These are phyloP conservation scores for Drosophila neoperkinsi DNA, from an alignment of 2,888 invertebrate species.

Conservation along the genomic window DNA sequence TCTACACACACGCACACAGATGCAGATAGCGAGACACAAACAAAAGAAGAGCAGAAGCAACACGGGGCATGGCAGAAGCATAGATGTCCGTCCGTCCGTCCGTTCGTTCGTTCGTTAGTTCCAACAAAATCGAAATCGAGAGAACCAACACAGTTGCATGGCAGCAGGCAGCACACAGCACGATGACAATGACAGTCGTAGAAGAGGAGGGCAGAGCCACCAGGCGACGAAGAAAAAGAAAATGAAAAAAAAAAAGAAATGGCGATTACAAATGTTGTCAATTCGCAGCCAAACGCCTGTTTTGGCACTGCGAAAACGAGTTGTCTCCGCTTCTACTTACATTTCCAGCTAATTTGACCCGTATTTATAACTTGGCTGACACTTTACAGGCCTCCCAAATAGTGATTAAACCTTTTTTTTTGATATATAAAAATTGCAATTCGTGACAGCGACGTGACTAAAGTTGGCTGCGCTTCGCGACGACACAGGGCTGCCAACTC, in stretches of 20 bases:
- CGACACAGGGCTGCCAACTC: conserved; percentile 31
- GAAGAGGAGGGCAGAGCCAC: conserved; percentile 38
- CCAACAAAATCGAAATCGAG: conserved; percentile 54
- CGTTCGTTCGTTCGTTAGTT: conserved; percentile 40
- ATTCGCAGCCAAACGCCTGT: conserved; percentile 16
- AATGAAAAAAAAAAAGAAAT: conserved; percentile 64
- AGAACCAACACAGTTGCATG: conserved; percentile 67
- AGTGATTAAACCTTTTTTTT: conserved; percentile 52
- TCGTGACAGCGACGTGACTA: conserved; percentile 73
- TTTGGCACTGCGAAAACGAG: background rate
- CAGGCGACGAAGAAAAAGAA: conserved; percentile 63
- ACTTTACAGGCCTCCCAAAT: conserved; percentile 44
- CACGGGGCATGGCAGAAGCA: conserved; percentile 15
- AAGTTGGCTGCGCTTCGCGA: conserved; percentile 74
- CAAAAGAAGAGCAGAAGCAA: conserved; percentile 38
- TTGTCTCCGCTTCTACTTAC: conserved; percentile 49
- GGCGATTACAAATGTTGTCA: conserved; percentile 62
- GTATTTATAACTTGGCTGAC: conserved; percentile 37
- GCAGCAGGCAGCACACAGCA: conserved; percentile 66
- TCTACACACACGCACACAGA: conserved; percentile 32
- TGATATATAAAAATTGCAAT: conserved; percentile 73
- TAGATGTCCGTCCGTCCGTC: conserved; percentile 24
- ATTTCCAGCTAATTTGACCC: conserved; percentile 24
- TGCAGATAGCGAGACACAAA: conserved; percentile 40
- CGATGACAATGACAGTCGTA: conserved; percentile 62